Evolutionary conservation across 2,888 invertebrate species (phyloP).

Genomic region (Mamestra brassicae): DNA sequence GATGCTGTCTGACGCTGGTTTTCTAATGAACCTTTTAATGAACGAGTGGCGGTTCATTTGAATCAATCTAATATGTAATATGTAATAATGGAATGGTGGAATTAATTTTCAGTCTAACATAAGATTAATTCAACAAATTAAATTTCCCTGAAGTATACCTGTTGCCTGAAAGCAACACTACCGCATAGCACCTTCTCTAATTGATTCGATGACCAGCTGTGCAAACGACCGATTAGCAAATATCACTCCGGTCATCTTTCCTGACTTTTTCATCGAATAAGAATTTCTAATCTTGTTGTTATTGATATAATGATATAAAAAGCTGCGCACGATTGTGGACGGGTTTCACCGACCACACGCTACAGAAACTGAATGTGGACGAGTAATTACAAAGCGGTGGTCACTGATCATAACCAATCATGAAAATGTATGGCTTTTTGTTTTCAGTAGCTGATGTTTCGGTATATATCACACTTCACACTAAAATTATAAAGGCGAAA

Average conservation of each 20-base stretch:
- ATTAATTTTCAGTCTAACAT: too few relatives aligned
- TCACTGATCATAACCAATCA: conserved; percentile 18
- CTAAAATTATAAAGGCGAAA: too few relatives aligned
- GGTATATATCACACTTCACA: not conserved
- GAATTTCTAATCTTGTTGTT: conserved; percentile 54
- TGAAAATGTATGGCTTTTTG: conserved; percentile 2
- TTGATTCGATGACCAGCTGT: not conserved
- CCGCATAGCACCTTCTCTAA: not conserved
- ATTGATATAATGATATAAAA: conserved; percentile 36
- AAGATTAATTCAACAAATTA: too few relatives aligned
- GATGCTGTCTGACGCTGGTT: too few relatives aligned
- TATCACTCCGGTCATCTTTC: conserved; percentile 16
- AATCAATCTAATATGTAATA: too few relatives aligned
- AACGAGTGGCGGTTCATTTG: too few relatives aligned
- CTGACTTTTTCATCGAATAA: conserved; percentile 25
- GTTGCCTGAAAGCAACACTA: not conserved
- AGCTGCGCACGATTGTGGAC: conserved; percentile 28
- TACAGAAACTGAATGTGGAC: conserved; percentile 53
- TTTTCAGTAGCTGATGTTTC: not conserved
- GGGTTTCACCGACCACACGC: conserved; percentile 54
- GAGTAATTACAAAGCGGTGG: conserved; percentile 21
- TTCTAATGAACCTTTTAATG: too few relatives aligned
- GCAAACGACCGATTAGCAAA: conserved; percentile 5
- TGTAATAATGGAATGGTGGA: too few relatives aligned
- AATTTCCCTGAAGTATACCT: too few relatives aligned